Evolutionary conservation across 2,113 vertebrate genomes (phyloP), one percentile per base, ranked within the genome.

Genomic region (Pterocles gutturalis): DNA sequence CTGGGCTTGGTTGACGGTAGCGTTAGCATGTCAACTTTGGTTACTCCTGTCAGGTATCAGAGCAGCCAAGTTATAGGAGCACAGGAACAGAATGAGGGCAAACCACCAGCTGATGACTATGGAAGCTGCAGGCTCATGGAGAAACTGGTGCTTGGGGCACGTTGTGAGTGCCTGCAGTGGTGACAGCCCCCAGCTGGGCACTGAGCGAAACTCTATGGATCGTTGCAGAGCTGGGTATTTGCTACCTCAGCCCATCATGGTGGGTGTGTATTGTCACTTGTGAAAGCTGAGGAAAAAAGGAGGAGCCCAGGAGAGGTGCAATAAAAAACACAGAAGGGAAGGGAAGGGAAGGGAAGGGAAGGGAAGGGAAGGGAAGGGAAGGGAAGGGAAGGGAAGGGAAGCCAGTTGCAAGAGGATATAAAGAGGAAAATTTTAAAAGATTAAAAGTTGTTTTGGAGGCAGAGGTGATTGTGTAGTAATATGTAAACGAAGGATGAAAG

Each of bases 91-190:
- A 0, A 0, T 25, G 58, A 81, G 21, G 24, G 9, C 31, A 34
- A 70, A 57, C 6, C 41, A 53, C 21, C 25, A 57, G 43, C 14
- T 86, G 65, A 31, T 11, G 43, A 31, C 14, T 89, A n/a, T 9
- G 48, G n/a, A 9, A n/a, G 3, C 31, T 60, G 17, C 1, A 1
- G 38, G 13, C 2, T 0, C 4, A 7, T 11, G 15, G 41, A 43
- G 48, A 31, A 75, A 19, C 19, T 54, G 24, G 8, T 9, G 3
- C 31, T 34, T 1, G 1, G 36, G 16, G 11, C 5, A 55, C 16
- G 25, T 3, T 54, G 46, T 0, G 7, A 41, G 14, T 12, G 17
- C 34, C 58, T 0, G 0, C 0, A 2, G 18, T 11, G 13, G 11
- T 0, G 10, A 26, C 46, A 48, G 24, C 24, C 29, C 1, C 0